These are phyloP conservation scores for Sebastes diaconus DNA, from an alignment of 2,797 vertebrate genomes.

Conservation along the genomic window DNA sequence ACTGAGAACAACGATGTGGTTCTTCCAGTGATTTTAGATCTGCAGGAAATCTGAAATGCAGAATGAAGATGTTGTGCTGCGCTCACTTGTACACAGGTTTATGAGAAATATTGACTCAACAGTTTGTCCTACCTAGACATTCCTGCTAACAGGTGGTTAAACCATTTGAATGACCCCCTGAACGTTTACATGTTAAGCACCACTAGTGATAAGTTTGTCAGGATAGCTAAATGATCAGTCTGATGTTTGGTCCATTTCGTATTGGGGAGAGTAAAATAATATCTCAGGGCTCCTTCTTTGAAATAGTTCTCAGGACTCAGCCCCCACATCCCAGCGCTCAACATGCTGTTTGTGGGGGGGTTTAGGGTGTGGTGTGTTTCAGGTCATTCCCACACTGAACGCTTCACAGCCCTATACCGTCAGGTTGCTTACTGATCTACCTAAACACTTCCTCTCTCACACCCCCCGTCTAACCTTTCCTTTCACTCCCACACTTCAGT, in stretches of 20 bases:
- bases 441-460: conserved; percentile 70
- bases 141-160: not conserved
- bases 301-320: conserved; percentile 54
- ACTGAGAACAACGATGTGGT: not conserved
- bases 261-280: not conserved
- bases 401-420: conserved; percentile 56
- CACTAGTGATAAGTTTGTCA: not conserved
- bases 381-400: conserved; percentile 59
- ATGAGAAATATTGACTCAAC: not conserved
- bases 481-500: conserved; percentile 48
- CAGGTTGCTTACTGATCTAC: conserved; percentile 65
- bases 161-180: not conserved
- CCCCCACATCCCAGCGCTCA: not conserved
- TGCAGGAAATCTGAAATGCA: not conserved
- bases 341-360: not conserved
- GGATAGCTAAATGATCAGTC: not conserved
- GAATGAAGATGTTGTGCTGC: not conserved
- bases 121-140: not conserved
- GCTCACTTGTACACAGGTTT: not conserved
- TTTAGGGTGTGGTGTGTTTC: not conserved
- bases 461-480: conserved; percentile 48
- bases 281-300: not conserved
- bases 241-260: not conserved
- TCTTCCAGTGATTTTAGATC: not conserved
- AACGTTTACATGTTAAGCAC: not conserved